Base-by-base conservation (phyloP, 2,113 vertebrate species). In the Hippocampus barbouri region DNA sequence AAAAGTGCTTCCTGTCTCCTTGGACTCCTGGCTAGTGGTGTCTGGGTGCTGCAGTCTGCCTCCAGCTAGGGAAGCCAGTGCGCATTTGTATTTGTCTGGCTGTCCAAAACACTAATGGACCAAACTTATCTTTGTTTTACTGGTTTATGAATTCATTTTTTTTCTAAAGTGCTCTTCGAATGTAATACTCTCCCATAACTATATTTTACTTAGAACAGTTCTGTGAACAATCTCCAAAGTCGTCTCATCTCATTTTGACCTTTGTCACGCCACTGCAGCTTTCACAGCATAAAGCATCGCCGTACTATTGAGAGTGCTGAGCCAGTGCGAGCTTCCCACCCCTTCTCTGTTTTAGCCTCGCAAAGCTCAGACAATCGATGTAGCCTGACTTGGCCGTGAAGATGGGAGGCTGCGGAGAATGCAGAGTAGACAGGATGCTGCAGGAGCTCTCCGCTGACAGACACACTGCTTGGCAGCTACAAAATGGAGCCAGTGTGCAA, bases 1-100 rank as follows among this genome's bases (percentile, higher is more conserved):
- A 80, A 89, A 90, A 91, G 90, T 89, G 90, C 86, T 88, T 88
- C 88, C 85, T 87, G 85, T 87, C 84, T 89, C 84, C 84, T 86
- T 69, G 79, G 86, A 87, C 86, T 85, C 67, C 41, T 8, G 74
- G 78, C 85, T 83, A 75, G 78, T 75, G 66, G 83, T 65, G 81
- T 83, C 81, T 83, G 79, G 73, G 78, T 71, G 73, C 76, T 73
- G 83, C 83, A 81, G 84, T 83, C 51, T 18, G 64, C 83, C 74
- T 60, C 47, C 45, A 79, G 79, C 76, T 1, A 75, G 43, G 72
- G 76, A 70, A 15, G 27, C 11, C 25, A 72, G 56, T 72, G 34
- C 66, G 78, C 73, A 74, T 85, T 85, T 81, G 71, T 80, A 81
- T 78, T 83, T 57, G 80, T 77, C 47, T 41, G 71, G 69, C 23